These are phyloP conservation scores for Scaptodrosophila latifasciaeformis DNA, from an alignment of 2,888 invertebrate genomes.

Conservation along the genomic window DNA sequence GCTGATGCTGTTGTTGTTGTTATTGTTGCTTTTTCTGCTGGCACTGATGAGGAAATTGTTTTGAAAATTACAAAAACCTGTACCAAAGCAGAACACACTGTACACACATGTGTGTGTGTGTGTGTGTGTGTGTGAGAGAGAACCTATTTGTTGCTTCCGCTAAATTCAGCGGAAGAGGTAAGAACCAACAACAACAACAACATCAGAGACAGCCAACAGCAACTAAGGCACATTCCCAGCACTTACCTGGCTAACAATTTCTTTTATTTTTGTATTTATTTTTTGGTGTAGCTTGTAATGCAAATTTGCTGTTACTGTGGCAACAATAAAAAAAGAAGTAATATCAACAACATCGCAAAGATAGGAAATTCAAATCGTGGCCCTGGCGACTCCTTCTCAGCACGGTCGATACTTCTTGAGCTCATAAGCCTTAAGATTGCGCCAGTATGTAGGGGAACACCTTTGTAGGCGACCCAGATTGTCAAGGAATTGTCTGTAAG, in stretches of 20 bases:
- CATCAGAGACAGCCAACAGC: no score
- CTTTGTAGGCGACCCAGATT: conserved; percentile 31
- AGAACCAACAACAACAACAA: no score
- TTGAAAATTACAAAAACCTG: conserved; percentile 44
- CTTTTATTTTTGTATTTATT: background rate
- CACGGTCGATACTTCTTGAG: background rate
- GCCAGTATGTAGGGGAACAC: conserved; percentile 4
- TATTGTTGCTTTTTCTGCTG: conserved; percentile 18
- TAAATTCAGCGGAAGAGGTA: conserved; percentile 16
- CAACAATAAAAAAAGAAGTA: conserved; percentile 6
- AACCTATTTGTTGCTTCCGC: conserved; percentile 12
- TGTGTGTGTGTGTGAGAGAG: background rate
- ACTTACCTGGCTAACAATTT: background rate
- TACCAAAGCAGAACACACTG: background rate
- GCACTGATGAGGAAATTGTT: conserved; percentile 62
- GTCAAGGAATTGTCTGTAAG: conserved; percentile 30
- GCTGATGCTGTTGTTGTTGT: conserved; percentile 10
- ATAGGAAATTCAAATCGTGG: background rate
- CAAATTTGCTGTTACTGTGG: conserved; percentile 28
- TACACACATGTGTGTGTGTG: background rate
- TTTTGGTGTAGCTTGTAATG: conserved; percentile 12
- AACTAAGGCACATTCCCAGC: conserved; percentile 4
- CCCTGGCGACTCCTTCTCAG: background rate
- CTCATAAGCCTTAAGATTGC: background rate
- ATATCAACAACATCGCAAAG: no score